Evolutionary conservation across 2,797 vertebrate genomes (phyloP), one percentile per base, ranked within the genome.

Genomic region (Xiphophorus birchmanni): DNA sequence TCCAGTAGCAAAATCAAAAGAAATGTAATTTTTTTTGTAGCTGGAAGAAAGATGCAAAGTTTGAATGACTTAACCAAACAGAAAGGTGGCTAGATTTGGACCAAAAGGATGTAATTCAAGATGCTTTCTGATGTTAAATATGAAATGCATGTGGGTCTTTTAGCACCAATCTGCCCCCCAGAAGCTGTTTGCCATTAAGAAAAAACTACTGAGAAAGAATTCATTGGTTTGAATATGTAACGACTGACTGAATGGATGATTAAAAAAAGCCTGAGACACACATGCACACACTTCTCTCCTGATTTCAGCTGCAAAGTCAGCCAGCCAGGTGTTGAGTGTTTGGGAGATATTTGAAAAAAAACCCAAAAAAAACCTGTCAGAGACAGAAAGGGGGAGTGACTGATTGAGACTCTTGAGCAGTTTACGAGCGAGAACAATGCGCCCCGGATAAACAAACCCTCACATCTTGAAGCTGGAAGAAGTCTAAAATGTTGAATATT

Each of bases 271-370:
- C 50, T 15, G 82, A 86, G 80, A 91, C 85, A 78, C 83, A 73
- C 84, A 91, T 85, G 92, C 90, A 74, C 86, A 91, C 86, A 93
- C 90, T 91, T 89, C 91, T 80, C 80, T 87, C 54, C 80, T 90
- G 90, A 90, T 91, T 93, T 82, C 56, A 35, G 87, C 91, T 93
- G 85, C 93, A 91, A 94, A 94, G 94, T 93, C 90, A 91, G 90
- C 84, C 93, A 94, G 90, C 92, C 92, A 94, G 95, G 93, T 95
- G 94, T 95, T 89, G 90, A 93, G 89, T 92, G 92, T 94, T 93
- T 90, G 89, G 87, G 84, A 91, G 87, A 86, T 81, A 89, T 93
- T 93, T 94, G 92, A 94, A 56, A 56, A 56, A 56, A n/a, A 54
- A 54, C 11, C 10, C 4, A n/a, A n/a, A 54, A 26, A 35, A 92